Evolutionary conservation across 2,113 vertebrate species (phyloP).

Genomic region (Sapajus apella): DNA sequence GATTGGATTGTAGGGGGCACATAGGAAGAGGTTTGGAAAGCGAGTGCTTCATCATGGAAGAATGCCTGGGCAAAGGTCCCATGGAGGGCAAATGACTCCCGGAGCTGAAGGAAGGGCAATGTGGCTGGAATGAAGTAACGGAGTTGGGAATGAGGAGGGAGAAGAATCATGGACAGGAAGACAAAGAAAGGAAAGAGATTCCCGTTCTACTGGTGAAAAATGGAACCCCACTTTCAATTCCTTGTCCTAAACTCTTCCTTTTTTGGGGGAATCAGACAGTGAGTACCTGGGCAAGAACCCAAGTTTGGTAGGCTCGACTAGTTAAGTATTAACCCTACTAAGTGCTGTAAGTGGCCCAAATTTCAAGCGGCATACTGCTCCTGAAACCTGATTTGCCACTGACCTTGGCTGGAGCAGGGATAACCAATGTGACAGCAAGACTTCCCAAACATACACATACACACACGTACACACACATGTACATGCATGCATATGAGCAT

Average conservation of each 20-base stretch:
- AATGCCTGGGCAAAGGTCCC: too few relatives aligned
- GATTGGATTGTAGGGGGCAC: neutral
- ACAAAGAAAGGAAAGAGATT: neutral
- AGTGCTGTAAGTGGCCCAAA: rapidly evolving
- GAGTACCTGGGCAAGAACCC: neutral
- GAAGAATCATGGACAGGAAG: neutral
- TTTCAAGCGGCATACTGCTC: neutral
- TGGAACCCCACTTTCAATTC: neutral
- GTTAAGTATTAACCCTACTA: neutral
- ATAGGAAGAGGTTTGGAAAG: neutral
- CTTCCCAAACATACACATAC: neutral
- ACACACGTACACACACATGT: neutral
- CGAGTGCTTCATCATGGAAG: neutral
- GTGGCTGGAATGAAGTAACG: neutral
- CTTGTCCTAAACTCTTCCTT: neutral
- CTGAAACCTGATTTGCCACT: neutral
- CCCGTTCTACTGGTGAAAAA: neutral
- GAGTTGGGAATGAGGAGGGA: neutral
- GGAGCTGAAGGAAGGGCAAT: neutral
- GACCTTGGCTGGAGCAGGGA: neutral
- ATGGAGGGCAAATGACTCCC: neutral
- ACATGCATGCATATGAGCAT: too few relatives aligned
- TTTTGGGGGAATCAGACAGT: neutral
- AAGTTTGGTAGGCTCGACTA: neutral
- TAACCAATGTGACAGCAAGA: too few relatives aligned